A percentile compares a stretch with the other conserved stretches of the same genome.
Conservation (phyloP, 2,888 invertebrate genomes). For the Uropetala carovei region DNA sequence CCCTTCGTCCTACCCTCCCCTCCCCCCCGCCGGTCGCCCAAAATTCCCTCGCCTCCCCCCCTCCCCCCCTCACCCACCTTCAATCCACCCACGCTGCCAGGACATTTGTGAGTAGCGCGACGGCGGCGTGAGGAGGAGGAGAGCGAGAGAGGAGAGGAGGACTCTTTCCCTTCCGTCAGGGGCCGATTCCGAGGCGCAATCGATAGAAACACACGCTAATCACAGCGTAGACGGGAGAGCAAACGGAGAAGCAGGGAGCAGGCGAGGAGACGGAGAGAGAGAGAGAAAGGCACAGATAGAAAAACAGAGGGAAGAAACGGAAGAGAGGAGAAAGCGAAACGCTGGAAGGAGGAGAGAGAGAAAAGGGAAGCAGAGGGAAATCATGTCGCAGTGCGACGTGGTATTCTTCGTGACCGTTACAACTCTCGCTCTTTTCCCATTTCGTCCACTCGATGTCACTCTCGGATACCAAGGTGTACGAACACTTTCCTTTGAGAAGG, state of each 20-base stretch:
- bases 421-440: not conserved
- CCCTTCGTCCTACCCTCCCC: not conserved
- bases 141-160: not conserved
- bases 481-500: not conserved
- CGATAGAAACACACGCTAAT: slow-evolving; percentile 53
- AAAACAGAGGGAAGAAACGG: not conserved
- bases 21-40: not conserved
- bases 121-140: not conserved
- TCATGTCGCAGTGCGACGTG: slow-evolving; percentile 50
- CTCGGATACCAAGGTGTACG: not conserved
- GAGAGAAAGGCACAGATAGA: not conserved
- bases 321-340: not conserved
- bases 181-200: slow-evolving; percentile 3
- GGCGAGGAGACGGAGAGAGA: not conserved
- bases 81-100: slow-evolving; percentile 27
- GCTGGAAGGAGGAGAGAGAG: not conserved
- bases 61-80: not conserved
- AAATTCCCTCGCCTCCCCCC: not conserved
- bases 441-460: not conserved
- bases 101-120: not conserved
- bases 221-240: slow-evolving; percentile 12
- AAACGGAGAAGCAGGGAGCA: not conserved
- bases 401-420: slow-evolving; percentile 16
- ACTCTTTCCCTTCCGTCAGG: not conserved
- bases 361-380: slow-evolving; percentile 6